Percentiles rank a stretch among this genome's conserved stretches.
phyloP scores from a whole-genome alignment of 1,140 invertebrate genomes.

The Aplysia californica region DNA sequence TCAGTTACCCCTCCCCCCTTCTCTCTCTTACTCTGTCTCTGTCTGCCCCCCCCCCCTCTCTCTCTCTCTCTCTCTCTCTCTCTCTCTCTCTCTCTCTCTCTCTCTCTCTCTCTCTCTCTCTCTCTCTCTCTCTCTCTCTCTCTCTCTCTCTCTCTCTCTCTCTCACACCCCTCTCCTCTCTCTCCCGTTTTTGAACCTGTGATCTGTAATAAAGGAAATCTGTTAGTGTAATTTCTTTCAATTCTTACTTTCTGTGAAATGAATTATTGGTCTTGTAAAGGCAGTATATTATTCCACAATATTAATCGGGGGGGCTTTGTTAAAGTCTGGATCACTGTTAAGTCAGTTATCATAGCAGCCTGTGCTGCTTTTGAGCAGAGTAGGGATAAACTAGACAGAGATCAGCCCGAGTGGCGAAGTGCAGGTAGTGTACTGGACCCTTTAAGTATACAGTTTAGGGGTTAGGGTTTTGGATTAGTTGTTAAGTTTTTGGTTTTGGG shows the following conservation, averaged over 20 bases:
- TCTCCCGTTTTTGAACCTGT: background rate
- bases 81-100: background rate
- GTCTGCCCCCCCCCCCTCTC: background rate
- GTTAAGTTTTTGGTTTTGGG: too few relatives aligned
- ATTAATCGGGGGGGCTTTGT: background rate
- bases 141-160: slow-evolving; percentile 12
- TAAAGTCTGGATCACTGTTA: background rate
- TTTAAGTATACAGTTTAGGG: background rate
- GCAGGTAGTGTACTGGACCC: background rate
- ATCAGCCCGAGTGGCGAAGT: background rate
- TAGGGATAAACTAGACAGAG: background rate
- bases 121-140: slow-evolving; percentile 5
- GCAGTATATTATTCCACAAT: background rate
- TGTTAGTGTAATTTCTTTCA: background rate
- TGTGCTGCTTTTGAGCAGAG: background rate
- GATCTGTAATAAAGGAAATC: background rate
- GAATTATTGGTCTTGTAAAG: background rate
- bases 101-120: slow-evolving; percentile 4
- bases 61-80: background rate
- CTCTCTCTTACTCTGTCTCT: background rate
- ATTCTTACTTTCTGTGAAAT: background rate
- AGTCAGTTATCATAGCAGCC: background rate
- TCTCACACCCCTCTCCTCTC: background rate
- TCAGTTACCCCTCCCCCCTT: background rate
- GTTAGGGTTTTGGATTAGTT: too few relatives aligned